Evolutionary conservation across 2,113 vertebrate genomes (phyloP), one percentile per base, ranked within the genome.

Genomic region (Fulica atra): DNA sequence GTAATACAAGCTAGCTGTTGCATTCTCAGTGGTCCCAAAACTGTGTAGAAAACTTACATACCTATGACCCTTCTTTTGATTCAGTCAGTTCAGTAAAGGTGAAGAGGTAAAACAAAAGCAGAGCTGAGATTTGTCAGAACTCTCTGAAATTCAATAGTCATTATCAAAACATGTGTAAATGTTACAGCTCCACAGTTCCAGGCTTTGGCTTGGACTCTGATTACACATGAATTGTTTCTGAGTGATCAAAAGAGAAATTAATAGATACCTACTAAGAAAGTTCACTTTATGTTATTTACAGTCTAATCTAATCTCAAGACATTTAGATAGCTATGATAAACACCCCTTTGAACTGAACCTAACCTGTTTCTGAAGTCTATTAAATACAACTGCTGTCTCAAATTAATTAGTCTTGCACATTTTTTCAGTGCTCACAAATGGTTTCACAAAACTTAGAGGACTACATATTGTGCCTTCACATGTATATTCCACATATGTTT

Each of bases 221-320:
- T 80, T 89, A 64, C 16, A 46, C 50, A 89, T 94, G 80, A 95
- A 93, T 94, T 91, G 72, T 93, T 97, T 96, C 87, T 2, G 6
- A 92, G 35, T 82, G 77, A 95, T 93, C 91, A 95, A 93, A 95
- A 92, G 86, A 76, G 65, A 86, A 83, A 91, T 91, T 88, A 90
- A 83, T 81, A 95, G 78, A 77, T 71, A 29, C 57, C 72, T 81
- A 70, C 57, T 64, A 92, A 95, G 81, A 95, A 96, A 92, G 51
- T 54, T 91, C 76, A 72, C 64, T 95, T 95, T 84, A 84, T 79
- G 64, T 65, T 95, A 86, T 94, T 94, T 95, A 68, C 90, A 92
- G 31, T 46, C 7, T 57, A 38, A 54, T 86, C 91, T 96, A 94
- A 96, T 95, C 91, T 95, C 66, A 88, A 81, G 73, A 63, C 36